Percentiles rank a stretch among this genome's conserved stretches.
Evolutionary conservation across 2,888 invertebrate species (phyloP).

Genomic region (Rotaria socialis): DNA sequence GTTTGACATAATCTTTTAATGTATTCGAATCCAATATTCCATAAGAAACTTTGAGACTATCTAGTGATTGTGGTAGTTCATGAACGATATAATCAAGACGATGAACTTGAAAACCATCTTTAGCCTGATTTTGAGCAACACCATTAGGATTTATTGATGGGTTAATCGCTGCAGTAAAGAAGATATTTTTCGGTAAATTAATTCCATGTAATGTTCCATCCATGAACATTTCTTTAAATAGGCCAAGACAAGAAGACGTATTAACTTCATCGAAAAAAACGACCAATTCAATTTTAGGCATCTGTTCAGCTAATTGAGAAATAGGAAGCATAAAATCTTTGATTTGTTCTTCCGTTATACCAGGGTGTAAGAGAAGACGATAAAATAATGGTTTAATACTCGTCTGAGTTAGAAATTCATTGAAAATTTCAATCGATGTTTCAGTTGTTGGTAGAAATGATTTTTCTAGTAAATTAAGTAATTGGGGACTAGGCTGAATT

Average conservation of each 20-base stretch:
- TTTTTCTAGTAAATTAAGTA: not conserved
- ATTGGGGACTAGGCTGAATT: not conserved
- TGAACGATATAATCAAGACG: not conserved
- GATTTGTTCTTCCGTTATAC: not conserved
- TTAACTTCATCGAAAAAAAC: not conserved
- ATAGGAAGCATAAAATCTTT: not conserved
- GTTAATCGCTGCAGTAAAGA: slow-evolving; percentile 43
- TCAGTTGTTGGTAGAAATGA: too few relatives aligned
- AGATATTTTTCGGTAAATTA: not conserved
- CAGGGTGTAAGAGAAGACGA: not conserved
- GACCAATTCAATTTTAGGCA: not conserved
- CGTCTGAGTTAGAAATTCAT: not conserved
- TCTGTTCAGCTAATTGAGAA: not conserved
- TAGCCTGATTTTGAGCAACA: too few relatives aligned
- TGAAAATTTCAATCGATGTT: not conserved
- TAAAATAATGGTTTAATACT: not conserved
- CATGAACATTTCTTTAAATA: not conserved
- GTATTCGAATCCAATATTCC: not conserved
- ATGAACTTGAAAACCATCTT: not conserved
- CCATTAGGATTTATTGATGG: not conserved
- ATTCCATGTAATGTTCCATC: not conserved
- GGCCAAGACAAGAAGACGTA: not conserved
- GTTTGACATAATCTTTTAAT: not conserved
- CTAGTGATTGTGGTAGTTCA: not conserved
- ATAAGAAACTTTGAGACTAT: not conserved